Base-by-base conservation (phyloP, 2,797 vertebrate genomes). In the Pogonophryne albipinna region DNA sequence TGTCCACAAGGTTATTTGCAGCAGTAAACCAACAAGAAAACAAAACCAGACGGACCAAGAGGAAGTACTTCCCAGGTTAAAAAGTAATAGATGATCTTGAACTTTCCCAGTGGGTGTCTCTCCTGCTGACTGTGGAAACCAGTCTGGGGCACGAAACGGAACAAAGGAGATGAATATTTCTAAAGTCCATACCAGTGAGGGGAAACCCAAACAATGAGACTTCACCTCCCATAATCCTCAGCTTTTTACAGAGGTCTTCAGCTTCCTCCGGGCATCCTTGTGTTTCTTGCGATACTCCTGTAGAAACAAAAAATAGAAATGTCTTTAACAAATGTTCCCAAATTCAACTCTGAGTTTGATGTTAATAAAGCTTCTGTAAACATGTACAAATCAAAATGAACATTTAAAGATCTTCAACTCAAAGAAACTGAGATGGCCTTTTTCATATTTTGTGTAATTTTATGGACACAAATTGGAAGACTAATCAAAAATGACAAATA, bases 221-320 rank as follows among this genome's bases (percentile, higher is more conserved):
- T 57, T 34, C 47, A 58, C 2, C n/a, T 84, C 82, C 78, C 81
- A 74, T 16, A 68, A 76, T 84, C 51, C 61, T 93, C 89, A 94
- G 79, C 74, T 90, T 74, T 84, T 94, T 38, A 79, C 50, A 2
- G 85, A 82, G 14, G 63, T 66, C 47, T 78, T 92, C 17, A 91
- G 64, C n/a, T 89, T 93, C 82, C 90, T 93, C 38, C 83, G 84
- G 31, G 95, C 95, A 1, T 94, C 92, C 70, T 85, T 93, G 89
- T 96, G 95, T 72, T 93, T 95, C 84, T 94, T 95, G 38, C 85
- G 85, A 59, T 82, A 92, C 47, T 93, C 92, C 92, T 93, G 83
- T 15, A 19, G 42, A 74, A 34, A 62, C 23, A 67, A 31, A 10
- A 13, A 69, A 17, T 4, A n/a, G 13, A 55, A 53, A 52, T 12